Evolutionary conservation across 2,113 vertebrate species (phyloP).

Genomic region (rabbit (Oryctolagus cuniculus)): mOryCun1.1 NC_091441.1:79081501-79082000

Average conservation of each 20-base stretch:
- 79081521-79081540: not conserved
- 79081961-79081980: constrained; percentile 91
- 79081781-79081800: constrained; percentile 82
- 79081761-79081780: constrained; percentile 82
- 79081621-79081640: not conserved
- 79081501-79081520: not conserved
- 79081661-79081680: constrained; percentile 1
- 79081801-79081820: constrained; percentile 84
- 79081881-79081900: constrained; percentile 87
- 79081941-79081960: constrained; percentile 88
- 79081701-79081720: constrained; percentile 59
- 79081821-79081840: constrained; percentile 84
- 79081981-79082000: constrained; percentile 90
- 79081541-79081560: not conserved
- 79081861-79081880: constrained; percentile 68
- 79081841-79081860: constrained; percentile 84
- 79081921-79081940: constrained; percentile 88
- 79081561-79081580: not conserved
- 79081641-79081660: not conserved
- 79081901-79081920: constrained; percentile 88
- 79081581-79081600: not conserved
- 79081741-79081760: constrained; percentile 78
- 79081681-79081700: constrained; percentile 39
- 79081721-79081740: constrained; percentile 59
- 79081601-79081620: accelerated